Evolutionary conservation across 2,888 invertebrate genomes (phyloP).

Genomic region (Micoletzkya japonica): DNA sequence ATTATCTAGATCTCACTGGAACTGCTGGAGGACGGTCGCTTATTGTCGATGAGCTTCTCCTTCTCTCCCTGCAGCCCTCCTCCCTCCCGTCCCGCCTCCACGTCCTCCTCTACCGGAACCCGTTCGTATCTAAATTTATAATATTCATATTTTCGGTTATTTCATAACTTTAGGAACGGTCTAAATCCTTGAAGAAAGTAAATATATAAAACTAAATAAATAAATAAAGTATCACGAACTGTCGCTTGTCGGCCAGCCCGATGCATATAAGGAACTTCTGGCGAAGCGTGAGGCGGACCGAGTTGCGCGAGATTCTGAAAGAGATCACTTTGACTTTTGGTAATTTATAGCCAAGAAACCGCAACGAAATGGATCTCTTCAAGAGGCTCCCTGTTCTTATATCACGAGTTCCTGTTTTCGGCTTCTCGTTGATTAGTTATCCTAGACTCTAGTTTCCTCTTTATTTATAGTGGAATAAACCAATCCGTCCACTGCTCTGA

Average conservation of each 20-base stretch:
- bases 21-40: too few relatives aligned
- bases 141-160: background rate
- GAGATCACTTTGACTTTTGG: too few relatives aligned
- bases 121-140: constrained; percentile 12
- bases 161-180: background rate
- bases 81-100: background rate
- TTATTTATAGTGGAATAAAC: too few relatives aligned
- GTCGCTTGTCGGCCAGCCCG: constrained; percentile 50
- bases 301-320: constrained; percentile 23
- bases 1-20: too few relatives aligned
- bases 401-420: too few relatives aligned
- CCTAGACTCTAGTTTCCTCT: too few relatives aligned
- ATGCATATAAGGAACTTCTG: constrained; percentile 58
- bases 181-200: background rate
- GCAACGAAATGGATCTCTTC: too few relatives aligned
- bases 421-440: too few relatives aligned
- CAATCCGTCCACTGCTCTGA: too few relatives aligned
- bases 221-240: constrained; percentile 29
- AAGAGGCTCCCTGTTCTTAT: too few relatives aligned
- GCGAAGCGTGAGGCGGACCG: constrained; percentile 39
- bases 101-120: constrained; percentile 10
- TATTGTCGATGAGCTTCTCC: background rate
- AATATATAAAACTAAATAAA: too few relatives aligned
- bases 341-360: too few relatives aligned
- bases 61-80: background rate